Evolutionary conservation across 2,888 invertebrate species (phyloP), one percentile per base, ranked within the genome.

Genomic region (Punctoribates punctum): DNA sequence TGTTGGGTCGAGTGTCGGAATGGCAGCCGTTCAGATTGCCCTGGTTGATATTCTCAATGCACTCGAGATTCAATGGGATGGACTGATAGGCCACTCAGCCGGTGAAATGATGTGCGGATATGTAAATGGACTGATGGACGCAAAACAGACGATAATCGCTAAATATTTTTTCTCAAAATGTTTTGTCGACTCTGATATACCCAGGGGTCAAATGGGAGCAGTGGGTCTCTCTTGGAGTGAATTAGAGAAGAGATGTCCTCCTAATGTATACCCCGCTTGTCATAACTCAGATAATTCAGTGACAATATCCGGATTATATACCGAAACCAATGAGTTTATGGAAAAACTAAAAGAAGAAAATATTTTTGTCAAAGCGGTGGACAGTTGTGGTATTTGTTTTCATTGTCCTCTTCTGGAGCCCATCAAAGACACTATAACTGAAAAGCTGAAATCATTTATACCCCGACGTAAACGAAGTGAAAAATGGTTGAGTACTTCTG

Each of bases 401-500:
- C 96, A 96, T 11, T 13, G 42, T 42, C 42, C 42, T n/a, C 93
- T 93, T 85, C 92, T 96, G 82, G 90, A 91, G 2, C 87, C 90
- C 42, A 94, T 92, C 57, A 94, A 92, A 75, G 92, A 93, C 29
- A 90, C 89, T 84, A 87, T 96, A 81, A 88, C 20, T n/a, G 1
- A 5, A 38, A 42, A 48, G 1, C 15, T 38, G 23, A 20, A 20
- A 20, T 13, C 13, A 6, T n/a, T 96, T 76, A 93, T 96, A 81
- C 88, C 90, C 0, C 87, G 86, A 77, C 91, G 94, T 1, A 91
- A 90, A 83, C 89, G 98, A 79, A 88, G 91, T 0, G 79, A 88
- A 0, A 89, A 90, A 81, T 99, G 98, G 98, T 87, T 98, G 76
- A 94, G 94, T 78, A 92, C 94, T 27, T 96, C 96, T 74, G 91